Evolutionary conservation across 2,797 vertebrate species (phyloP).

Genomic region (Psittacula echo): DNA sequence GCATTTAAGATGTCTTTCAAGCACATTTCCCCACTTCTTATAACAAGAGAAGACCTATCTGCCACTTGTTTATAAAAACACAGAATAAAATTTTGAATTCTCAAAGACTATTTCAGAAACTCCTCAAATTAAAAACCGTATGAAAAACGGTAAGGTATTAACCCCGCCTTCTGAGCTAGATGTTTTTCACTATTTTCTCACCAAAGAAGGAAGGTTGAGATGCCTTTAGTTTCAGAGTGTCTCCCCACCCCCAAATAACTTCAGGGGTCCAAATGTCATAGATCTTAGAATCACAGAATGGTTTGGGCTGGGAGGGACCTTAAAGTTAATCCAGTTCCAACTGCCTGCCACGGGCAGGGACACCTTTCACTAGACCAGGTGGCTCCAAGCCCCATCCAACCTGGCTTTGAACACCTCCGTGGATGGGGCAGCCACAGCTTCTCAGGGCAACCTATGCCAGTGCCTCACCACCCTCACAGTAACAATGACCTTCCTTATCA

Average conservation of each 20-base stretch:
- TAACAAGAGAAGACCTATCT: not conserved
- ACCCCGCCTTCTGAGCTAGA: not conserved
- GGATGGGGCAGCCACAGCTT: not conserved
- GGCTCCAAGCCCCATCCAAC: not conserved
- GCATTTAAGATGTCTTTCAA: not conserved
- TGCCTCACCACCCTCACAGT: not conserved
- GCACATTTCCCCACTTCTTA: not conserved
- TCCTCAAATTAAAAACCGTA: not conserved
- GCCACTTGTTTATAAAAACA: not conserved
- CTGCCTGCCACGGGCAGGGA: not conserved
- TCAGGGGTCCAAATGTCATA: not conserved
- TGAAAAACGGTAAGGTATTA: not conserved
- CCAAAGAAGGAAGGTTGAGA: not conserved
- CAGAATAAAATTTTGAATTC: not conserved
- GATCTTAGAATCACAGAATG: not conserved
- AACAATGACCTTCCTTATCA: not conserved
- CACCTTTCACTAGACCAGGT: not conserved
- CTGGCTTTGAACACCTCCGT: not conserved
- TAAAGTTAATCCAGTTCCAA: not conserved
- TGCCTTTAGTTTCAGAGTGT: not conserved
- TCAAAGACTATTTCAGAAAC: not conserved
- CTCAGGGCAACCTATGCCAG: not conserved
- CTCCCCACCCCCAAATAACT: not conserved
- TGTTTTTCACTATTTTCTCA: not conserved
- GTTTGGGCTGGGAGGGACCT: not conserved